A percentile compares a stretch with the other conserved stretches of the same genome.
These are phyloP conservation scores for Gymnopithys bicolor DNA, from an alignment of 2,797 vertebrate species.

Conservation along the genomic window DNA sequence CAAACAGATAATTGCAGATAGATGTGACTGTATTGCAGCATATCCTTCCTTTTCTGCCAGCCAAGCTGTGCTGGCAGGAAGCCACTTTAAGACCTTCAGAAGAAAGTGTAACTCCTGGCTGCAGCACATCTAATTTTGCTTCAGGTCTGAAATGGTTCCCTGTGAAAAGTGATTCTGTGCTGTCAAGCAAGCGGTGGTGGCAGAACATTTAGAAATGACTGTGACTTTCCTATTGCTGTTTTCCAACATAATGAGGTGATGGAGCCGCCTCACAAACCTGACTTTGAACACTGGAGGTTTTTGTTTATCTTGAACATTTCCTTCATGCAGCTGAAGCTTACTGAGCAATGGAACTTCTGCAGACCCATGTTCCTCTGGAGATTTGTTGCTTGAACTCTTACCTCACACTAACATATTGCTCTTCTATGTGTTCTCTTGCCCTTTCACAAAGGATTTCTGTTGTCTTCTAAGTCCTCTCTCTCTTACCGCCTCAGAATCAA, in stretches of 20 bases:
- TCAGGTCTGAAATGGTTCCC: not conserved
- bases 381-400: not conserved
- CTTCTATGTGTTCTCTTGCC: not conserved
- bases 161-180: not conserved
- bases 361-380: not conserved
- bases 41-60: conserved; percentile 38
- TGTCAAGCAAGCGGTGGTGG: not conserved
- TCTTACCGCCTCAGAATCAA: not conserved
- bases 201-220: not conserved
- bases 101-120: not conserved
- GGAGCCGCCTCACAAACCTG: fast-evolving
- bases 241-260: not conserved
- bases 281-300: not conserved
- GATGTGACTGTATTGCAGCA: not conserved
- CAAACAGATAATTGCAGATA: conserved; percentile 13
- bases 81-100: not conserved
- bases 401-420: not conserved
- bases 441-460: not conserved
- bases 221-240: not conserved
- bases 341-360: not conserved
- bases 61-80: not conserved
- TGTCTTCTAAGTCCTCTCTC: not conserved
- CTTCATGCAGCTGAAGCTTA: not conserved
- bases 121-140: not conserved
- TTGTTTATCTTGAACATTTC: not conserved